A percentile compares a stretch with the other conserved stretches of the same genome.
Evolutionary conservation across 2,797 vertebrate genomes (phyloP).

Genomic region (Rhadinocentrus ornatus): DNA sequence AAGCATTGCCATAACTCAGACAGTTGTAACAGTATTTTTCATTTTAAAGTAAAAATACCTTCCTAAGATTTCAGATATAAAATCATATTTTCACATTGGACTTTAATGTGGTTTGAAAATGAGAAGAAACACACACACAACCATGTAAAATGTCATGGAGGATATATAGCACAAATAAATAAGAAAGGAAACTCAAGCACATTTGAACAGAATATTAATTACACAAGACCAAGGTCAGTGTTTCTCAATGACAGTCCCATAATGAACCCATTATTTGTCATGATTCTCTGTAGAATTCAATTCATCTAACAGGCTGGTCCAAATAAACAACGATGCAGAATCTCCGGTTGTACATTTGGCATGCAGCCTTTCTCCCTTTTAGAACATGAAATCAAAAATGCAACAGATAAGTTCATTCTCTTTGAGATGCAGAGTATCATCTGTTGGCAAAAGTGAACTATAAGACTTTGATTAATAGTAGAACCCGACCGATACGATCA

Average conservation of each 20-base stretch:
- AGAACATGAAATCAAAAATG: constrained; percentile 10
- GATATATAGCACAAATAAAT: constrained; percentile 62
- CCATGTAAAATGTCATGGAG: constrained; percentile 15
- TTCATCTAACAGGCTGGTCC: background rate
- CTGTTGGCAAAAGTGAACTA: background rate
- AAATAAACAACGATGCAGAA: constrained; percentile 36
- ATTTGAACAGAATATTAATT: constrained; percentile 18
- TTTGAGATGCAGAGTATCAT: constrained; percentile 5
- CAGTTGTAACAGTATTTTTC: constrained; percentile 10
- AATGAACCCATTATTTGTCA: constrained; percentile 18
- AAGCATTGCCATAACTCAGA: constrained; percentile 10
- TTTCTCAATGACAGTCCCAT: constrained; percentile 6
- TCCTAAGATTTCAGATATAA: background rate
- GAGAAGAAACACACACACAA: constrained; percentile 20
- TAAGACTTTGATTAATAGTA: background rate
- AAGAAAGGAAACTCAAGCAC: constrained; percentile 40
- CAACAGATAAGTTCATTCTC: background rate
- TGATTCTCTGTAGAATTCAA: constrained; percentile 14
- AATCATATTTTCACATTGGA: background rate
- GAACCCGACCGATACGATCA: background rate
- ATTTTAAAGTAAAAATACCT: constrained; percentile 21
- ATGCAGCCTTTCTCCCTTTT: constrained; percentile 39
- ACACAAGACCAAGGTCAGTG: constrained; percentile 25
- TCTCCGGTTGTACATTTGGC: constrained; percentile 14
- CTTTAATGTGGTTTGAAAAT: constrained; percentile 19